Evolutionary conservation across 2,113 vertebrate genomes (phyloP), one percentile per base, ranked within the genome.

Genomic region (Electrona antarctica): DNA sequence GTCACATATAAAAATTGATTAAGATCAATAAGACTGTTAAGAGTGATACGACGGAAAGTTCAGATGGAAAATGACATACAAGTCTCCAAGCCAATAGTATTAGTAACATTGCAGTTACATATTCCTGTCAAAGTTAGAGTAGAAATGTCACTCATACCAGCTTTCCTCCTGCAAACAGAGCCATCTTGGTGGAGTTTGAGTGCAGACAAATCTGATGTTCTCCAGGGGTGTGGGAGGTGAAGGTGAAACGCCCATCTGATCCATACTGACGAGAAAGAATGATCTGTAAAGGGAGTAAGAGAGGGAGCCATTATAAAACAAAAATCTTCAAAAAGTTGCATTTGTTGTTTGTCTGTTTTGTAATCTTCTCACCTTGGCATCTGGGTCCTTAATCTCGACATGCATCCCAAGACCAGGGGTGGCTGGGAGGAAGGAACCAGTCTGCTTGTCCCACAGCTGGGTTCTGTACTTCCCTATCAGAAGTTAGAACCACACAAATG

Each of bases 121-220:
- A 21, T 21, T 21, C 21, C 21, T 21, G 21, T 21, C 21, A 21
- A 21, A 49, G n/a, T 7, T 3, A 59, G 41, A n/a, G 2, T 54
- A 55, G 13, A 54, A 56, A 51, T 71, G 55, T 69, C 50, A 28
- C 9, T 70, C 86, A 80, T 93, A 98, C 97, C 94, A 98, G 92
- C 62, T 95, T 96, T 62, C 97, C 96, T 0, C 96, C 96, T 0
- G 96, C 93, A 12, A 98, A 98, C 45, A 98, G 93, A 0, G 94
- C 90, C 96, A 98, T 97, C 87, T 94, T 95, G n/a, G 96, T 96
- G 63, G 97, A 98, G 87, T 98, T 98, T 79, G 97, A 98, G 90
- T 98, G 97, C 59, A 98, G 89, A 85, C 97, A 98, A 85, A 98
- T 97, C 88, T 98, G 96, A 86, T 98, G 97, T 70, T 98, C 96